A percentile compares a stretch with the other conserved stretches of the same genome.
These are phyloP conservation scores for Actinia tenebrosa DNA, from an alignment of 64 coral and sea anemone genomes.

Conservation along the genomic window DNA sequence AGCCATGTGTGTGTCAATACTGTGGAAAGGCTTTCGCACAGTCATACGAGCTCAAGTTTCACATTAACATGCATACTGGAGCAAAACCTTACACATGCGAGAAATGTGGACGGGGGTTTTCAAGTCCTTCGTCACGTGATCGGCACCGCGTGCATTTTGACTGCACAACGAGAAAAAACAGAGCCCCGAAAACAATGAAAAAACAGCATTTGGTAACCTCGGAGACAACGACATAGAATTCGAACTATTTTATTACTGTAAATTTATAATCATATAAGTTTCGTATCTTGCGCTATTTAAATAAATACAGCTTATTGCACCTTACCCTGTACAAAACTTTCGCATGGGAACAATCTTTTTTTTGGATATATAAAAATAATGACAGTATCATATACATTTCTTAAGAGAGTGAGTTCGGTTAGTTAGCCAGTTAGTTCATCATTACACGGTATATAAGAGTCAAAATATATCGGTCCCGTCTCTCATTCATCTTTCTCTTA, in stretches of 20 bases:
- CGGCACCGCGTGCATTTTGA: conserved; percentile 87
- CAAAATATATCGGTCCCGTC: too few relatives aligned
- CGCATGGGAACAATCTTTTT: too few relatives aligned
- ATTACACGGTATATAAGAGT: too few relatives aligned
- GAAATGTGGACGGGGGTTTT: conserved; percentile 85
- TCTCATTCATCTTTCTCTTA: too few relatives aligned
- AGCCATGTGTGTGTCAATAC: conserved; percentile 80
- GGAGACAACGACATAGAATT: background rate
- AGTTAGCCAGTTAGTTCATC: too few relatives aligned
- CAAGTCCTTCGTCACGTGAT: conserved; percentile 91
- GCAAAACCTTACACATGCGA: conserved; percentile 91
- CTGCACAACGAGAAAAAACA: conserved; percentile 78
- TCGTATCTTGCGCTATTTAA: background rate
- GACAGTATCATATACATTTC: too few relatives aligned
- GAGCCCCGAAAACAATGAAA: conserved; percentile 85
- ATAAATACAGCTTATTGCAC: background rate
- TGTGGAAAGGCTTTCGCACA: conserved; percentile 89
- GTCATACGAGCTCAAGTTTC: conserved; percentile 91
- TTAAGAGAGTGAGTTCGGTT: too few relatives aligned
- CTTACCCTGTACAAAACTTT: too few relatives aligned
- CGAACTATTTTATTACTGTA: background rate
- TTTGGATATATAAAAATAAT: too few relatives aligned
- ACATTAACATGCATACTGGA: conserved; percentile 94
- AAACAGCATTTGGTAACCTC: conserved; percentile 49
- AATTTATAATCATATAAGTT: background rate